Evolutionary conservation across 1,140 invertebrate genomes (phyloP), one percentile per base, ranked within the genome.

Genomic region (Papilio polytes): DNA sequence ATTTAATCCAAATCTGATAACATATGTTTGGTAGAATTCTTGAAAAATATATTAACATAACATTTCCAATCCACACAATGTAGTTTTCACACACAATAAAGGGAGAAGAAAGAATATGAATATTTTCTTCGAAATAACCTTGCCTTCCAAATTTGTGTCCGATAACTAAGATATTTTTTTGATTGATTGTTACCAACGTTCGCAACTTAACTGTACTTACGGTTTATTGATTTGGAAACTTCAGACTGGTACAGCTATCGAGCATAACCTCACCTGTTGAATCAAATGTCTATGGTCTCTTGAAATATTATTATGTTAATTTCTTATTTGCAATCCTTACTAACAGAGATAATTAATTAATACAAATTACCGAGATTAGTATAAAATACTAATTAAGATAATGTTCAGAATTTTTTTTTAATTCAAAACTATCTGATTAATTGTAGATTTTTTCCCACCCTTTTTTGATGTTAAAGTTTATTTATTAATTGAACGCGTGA

Each of bases 201-300:
- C 36, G 7, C 36, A 41, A 41, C 36, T 41, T 8, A 7, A 8
- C 36, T 8, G 36, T 41, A 41, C n/a, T 8, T 20, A 59, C 56
- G 8, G 7, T 59, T 59, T 59, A 59, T 59, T 59, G 56, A 59
- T 59, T 59, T 22, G 56, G 56, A 59, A 59, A 22, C n/a, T 59
- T 59, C 56, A 59, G 20, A 8, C 20, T 10, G n/a, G 56, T n/a
- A n/a, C 20, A 10, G 20, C 56, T 20, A 59, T n/a, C 20, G 20
- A n/a, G 4, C 4, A 59, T 59, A 22, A 6, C 20, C n/a, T 3
- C 20, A 59, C 56, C 56, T 59, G 56, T 59, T 59, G 56, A 22
- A 59, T 22, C 2, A 22, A 20, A 20, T 20, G 3, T 15, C 18
- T 51, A 15, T 6, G 4, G n/a, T 20, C 10, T 7, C 9, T 20